Conservation (phyloP, 2,113 vertebrate genomes). For the Festucalex cinctus region DNA sequence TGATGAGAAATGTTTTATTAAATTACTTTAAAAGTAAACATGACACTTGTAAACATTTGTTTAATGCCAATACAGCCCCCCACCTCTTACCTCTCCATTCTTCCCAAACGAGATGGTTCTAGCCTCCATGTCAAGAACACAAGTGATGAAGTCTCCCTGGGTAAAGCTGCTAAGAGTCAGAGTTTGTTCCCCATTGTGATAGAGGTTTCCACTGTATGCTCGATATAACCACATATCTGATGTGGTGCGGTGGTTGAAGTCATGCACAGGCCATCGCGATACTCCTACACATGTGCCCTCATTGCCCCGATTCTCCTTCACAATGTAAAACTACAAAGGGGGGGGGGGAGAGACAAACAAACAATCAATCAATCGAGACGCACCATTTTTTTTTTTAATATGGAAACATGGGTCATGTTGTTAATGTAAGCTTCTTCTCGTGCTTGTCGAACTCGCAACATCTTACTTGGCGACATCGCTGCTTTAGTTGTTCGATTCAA, state of each 20-base stretch:
- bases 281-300: conserved; percentile 78
- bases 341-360: not conserved
- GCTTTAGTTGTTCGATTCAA: too few species aligned
- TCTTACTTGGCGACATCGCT: too few species aligned
- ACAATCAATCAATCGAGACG: not conserved
- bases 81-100: conserved; percentile 73
- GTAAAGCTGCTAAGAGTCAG: conserved; percentile 76
- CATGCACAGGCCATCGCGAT: conserved; percentile 77
- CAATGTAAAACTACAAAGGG: conserved; percentile 71
- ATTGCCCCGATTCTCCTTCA: conserved; percentile 79
- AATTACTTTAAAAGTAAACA: not conserved
- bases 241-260: conserved; percentile 81
- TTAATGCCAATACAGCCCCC: too few species aligned
- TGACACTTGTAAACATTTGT: not conserved
- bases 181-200: conserved; percentile 76
- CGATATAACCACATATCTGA: conserved; percentile 82
- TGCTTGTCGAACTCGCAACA: too few species aligned
- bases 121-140: conserved; percentile 80
- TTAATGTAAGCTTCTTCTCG: too few species aligned
- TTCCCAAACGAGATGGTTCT: conserved; percentile 78
- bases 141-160: conserved; percentile 80
- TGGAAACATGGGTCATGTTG: too few species aligned
- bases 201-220: conserved; percentile 79
- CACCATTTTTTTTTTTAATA: too few species aligned
- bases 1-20: not conserved